Evolutionary conservation across 92 coral and sea anemone genomes (phyloP).

Genomic region (Paramuricea clavata): DNA sequence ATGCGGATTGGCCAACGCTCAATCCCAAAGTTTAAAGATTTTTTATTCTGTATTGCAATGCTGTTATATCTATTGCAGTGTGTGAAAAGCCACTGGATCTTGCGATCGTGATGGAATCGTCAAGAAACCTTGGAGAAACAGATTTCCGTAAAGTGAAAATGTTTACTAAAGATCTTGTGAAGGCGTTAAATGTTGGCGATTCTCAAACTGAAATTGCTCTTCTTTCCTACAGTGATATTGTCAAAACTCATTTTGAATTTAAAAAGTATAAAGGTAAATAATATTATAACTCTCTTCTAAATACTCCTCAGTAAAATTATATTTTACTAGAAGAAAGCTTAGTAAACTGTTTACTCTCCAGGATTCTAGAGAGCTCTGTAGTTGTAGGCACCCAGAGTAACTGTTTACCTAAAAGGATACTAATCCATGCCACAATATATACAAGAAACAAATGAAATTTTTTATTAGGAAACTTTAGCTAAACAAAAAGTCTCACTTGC

Average conservation of each 20-base stretch:
- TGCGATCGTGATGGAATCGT: slow-evolving; percentile 73
- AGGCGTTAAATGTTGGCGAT: slow-evolving; percentile 38
- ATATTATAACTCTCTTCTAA: background rate
- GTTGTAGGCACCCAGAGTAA: too few relatives aligned
- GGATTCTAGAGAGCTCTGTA: too few relatives aligned
- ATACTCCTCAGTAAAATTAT: background rate
- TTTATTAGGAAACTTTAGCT: too few relatives aligned
- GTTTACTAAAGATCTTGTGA: slow-evolving; percentile 35
- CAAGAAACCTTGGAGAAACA: slow-evolving; percentile 36
- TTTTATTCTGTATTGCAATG: too few relatives aligned
- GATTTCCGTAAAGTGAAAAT: slow-evolving; percentile 18
- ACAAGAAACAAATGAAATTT: too few relatives aligned
- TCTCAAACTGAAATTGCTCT: slow-evolving; percentile 45
- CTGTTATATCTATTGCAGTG: slow-evolving; percentile 39
- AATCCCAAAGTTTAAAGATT: too few relatives aligned
- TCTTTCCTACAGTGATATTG: slow-evolving; percentile 36
- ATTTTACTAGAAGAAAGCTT: background rate
- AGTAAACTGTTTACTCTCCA: too few relatives aligned
- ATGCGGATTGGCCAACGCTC: too few relatives aligned
- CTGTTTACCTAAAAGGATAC: too few relatives aligned
- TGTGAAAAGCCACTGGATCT: slow-evolving; percentile 75
- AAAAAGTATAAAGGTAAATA: slow-evolving; percentile 44
- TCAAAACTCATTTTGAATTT: slow-evolving; percentile 4
- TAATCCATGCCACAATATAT: too few relatives aligned
- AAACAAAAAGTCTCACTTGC: too few relatives aligned